phyloP scores from a whole-genome alignment of 2,888 invertebrate species.

The Athalia cordata region DNA sequence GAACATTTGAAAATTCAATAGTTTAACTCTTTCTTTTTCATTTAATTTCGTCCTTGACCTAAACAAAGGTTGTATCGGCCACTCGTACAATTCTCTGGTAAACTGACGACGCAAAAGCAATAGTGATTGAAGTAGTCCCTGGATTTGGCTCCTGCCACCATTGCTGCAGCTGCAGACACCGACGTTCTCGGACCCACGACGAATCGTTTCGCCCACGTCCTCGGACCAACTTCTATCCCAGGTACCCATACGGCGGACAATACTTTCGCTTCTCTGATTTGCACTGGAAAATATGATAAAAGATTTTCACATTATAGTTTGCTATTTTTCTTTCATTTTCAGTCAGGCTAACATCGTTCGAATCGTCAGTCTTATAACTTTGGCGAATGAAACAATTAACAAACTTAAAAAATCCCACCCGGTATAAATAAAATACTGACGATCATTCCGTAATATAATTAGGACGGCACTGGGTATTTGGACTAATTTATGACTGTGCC shows the following conservation, averaged over 20 bases:
- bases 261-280: slow-evolving; percentile 60
- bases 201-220: slow-evolving; percentile 62
- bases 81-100: slow-evolving; percentile 69
- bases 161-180: slow-evolving; percentile 61
- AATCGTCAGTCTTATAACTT: neutral
- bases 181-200: slow-evolving; percentile 60
- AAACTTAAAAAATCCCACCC: too few species aligned
- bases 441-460: too few species aligned
- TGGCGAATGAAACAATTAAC: too few species aligned
- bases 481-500: too few species aligned
- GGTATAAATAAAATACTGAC: too few species aligned
- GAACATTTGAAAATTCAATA: neutral
- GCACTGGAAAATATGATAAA: slow-evolving; percentile 21
- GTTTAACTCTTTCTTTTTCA: slow-evolving; percentile 38
- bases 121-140: slow-evolving; percentile 49
- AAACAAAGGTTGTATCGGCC: slow-evolving; percentile 67
- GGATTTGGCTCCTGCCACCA: slow-evolving; percentile 60
- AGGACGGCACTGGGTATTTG: too few species aligned
- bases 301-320: neutral
- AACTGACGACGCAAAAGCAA: slow-evolving; percentile 67
- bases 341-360: neutral
- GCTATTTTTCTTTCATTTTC: too few species aligned
- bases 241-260: slow-evolving; percentile 73
- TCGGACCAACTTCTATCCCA: slow-evolving; percentile 70
- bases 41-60: slow-evolving; percentile 71